Evolutionary conservation across 2,113 vertebrate species (phyloP).

Genomic region (Sapajus apella): DNA sequence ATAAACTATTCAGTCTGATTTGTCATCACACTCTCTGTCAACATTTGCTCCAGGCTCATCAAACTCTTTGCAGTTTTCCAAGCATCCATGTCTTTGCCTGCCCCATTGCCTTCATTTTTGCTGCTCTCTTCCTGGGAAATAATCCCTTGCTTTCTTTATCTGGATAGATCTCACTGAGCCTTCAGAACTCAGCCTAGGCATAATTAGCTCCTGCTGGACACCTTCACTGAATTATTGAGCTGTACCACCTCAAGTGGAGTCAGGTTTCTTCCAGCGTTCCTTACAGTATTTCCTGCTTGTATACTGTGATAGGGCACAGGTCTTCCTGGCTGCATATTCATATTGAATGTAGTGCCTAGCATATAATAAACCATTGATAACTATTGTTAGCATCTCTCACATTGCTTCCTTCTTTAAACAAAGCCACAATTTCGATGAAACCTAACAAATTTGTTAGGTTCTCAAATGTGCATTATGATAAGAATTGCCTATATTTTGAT

Average conservation of each 20-base stretch:
- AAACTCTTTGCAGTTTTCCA: not conserved
- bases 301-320: not conserved
- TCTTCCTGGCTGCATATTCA: not conserved
- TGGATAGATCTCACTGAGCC: not conserved
- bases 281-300: not conserved
- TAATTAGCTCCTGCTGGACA: not conserved
- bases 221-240: not conserved
- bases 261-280: not conserved
- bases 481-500: not conserved
- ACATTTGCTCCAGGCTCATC: not conserved
- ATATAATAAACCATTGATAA: not conserved
- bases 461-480: not conserved
- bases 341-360: not conserved
- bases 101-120: not conserved
- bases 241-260: not conserved
- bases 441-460: not conserved
- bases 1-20: not conserved
- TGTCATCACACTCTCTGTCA: not conserved
- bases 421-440: not conserved
- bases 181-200: not conserved
- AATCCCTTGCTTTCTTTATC: not conserved
- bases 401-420: not conserved
- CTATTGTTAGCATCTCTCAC: not conserved
- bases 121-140: not conserved
- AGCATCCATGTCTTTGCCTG: not conserved